Conservation (phyloP, 2,888 invertebrate genomes). For the Melanargia galathea region DNA sequence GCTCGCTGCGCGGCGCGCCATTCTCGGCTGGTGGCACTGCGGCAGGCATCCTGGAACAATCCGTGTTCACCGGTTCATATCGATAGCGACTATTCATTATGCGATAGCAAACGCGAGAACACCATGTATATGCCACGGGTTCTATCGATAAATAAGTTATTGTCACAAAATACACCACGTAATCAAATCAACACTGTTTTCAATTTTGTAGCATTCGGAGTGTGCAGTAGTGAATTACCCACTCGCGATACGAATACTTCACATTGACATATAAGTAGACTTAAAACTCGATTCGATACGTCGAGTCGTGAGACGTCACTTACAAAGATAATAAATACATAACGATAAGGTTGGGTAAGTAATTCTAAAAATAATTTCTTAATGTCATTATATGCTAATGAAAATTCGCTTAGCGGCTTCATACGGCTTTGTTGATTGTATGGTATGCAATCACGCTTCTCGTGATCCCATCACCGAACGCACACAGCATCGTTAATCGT, state of each 20-base stretch:
- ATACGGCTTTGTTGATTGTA: background rate
- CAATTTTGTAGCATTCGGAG: background rate
- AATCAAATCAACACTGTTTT: background rate
- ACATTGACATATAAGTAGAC: background rate
- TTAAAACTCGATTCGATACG: background rate
- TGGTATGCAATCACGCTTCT: too few relatives aligned
- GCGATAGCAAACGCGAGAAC: background rate
- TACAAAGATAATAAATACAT: background rate
- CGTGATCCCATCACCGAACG: too few relatives aligned
- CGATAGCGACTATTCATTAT: background rate
- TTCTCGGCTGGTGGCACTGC: constrained; percentile 82
- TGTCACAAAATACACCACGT: background rate
- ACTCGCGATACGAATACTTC: background rate
- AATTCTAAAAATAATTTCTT: background rate
- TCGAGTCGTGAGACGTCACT: too few relatives aligned
- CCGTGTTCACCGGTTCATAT: background rate
- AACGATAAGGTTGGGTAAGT: background rate
- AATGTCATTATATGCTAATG: background rate
- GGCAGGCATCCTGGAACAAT: constrained; percentile 84
- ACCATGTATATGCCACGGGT: background rate
- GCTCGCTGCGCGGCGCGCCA: constrained; percentile 91
- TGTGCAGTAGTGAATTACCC: background rate
- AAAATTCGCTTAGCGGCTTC: background rate
- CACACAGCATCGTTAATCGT: too few relatives aligned
- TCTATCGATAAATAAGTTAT: background rate